phyloP scores from a whole-genome alignment of 2,888 invertebrate genomes.

The Theretra japonica region DNA sequence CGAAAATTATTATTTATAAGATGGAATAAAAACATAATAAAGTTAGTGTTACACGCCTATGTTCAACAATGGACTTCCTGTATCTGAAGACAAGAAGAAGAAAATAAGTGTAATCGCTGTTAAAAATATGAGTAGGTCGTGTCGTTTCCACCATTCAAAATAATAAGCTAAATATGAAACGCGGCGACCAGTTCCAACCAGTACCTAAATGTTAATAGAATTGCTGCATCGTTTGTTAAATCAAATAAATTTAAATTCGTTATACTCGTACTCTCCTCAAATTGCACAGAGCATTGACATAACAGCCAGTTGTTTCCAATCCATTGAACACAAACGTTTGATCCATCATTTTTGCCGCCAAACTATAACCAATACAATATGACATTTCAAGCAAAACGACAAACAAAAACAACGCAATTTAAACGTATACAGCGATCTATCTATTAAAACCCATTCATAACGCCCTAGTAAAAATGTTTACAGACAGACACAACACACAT shows the following conservation, averaged over 20 bases:
- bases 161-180: too few relatives aligned
- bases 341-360: conserved; percentile 9
- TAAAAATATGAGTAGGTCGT: too few relatives aligned
- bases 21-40: too few relatives aligned
- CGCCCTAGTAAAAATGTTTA: conserved; percentile 28
- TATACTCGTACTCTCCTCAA: not conserved
- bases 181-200: too few relatives aligned
- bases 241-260: not conserved
- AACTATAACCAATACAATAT: not conserved
- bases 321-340: not conserved
- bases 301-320: not conserved
- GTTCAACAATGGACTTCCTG: too few relatives aligned
- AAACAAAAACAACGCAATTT: conserved; percentile 6
- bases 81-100: too few relatives aligned
- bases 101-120: too few relatives aligned
- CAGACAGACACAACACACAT: conserved; percentile 30
- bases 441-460: conserved; percentile 26
- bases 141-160: too few relatives aligned
- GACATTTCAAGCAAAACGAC: conserved; percentile 9
- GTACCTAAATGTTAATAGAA: too few relatives aligned
- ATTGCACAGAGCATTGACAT: not conserved
- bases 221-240: too few relatives aligned
- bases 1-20: too few relatives aligned
- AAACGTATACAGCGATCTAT: conserved; percentile 4
- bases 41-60: too few relatives aligned